phyloP scores from a whole-genome alignment of 1,140 invertebrate genomes.

The Phocides pigmalion region DNA sequence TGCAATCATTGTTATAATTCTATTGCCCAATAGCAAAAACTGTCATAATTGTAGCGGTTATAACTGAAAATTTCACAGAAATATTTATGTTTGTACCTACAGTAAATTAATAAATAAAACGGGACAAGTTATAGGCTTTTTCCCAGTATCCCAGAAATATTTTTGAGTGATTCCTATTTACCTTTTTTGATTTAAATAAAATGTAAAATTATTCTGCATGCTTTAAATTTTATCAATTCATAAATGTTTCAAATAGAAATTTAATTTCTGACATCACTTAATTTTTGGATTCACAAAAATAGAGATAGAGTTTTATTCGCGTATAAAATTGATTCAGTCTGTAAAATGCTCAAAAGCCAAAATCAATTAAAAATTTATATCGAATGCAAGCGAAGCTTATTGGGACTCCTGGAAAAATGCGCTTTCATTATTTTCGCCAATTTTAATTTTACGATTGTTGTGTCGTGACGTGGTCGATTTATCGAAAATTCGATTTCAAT shows the following conservation, averaged over 20 bases:
- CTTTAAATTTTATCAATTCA: too few relatives aligned
- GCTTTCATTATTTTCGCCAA: slow-evolving; percentile 29
- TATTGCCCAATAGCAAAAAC: too few relatives aligned
- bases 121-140: too few relatives aligned
- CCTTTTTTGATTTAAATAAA: too few relatives aligned
- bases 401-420: slow-evolving; percentile 23
- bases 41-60: too few relatives aligned
- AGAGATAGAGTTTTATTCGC: not conserved
- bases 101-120: too few relatives aligned
- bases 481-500: not conserved
- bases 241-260: not conserved
- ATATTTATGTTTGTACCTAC: too few relatives aligned
- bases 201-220: too few relatives aligned
- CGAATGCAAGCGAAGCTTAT: slow-evolving; percentile 34
- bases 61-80: too few relatives aligned
- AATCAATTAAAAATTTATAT: slow-evolving; percentile 33
- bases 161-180: too few relatives aligned
- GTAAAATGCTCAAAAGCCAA: slow-evolving; percentile 31
- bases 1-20: too few relatives aligned
- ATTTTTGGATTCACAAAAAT: slow-evolving; percentile 21
- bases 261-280: not conserved
- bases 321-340: slow-evolving; percentile 16
- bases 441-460: slow-evolving; percentile 25
- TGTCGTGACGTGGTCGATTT: not conserved
- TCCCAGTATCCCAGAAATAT: too few relatives aligned